These are phyloP conservation scores for Seira musarum DNA, from an alignment of 2,888 invertebrate species.

Conservation along the genomic window DNA sequence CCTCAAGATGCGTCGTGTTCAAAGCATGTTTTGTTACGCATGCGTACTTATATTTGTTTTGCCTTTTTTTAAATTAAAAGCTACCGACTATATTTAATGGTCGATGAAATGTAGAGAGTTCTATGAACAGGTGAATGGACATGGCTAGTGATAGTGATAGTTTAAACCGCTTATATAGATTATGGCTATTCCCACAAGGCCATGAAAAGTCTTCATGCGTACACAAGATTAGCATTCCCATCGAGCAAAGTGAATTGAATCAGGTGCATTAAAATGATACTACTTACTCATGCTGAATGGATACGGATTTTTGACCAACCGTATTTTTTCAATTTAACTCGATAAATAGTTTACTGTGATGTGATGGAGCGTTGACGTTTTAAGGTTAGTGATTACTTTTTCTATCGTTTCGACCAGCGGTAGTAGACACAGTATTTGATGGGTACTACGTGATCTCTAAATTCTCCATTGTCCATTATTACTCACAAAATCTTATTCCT, in stretches of 20 bases:
- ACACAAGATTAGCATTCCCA: neutral
- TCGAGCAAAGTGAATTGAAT: neutral
- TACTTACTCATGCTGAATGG: neutral
- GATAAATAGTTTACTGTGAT: neutral
- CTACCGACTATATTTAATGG: neutral
- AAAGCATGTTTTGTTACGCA: neutral
- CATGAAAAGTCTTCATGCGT: neutral
- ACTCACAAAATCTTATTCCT: neutral
- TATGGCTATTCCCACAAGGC: neutral
- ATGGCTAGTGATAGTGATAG: neutral
- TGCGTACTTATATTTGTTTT: neutral
- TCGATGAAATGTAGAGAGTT: neutral
- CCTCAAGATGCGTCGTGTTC: neutral
- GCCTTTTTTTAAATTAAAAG: neutral
- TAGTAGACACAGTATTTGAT: neutral
- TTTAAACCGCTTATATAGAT: neutral
- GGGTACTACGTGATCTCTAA: neutral
- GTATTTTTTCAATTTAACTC: neutral
- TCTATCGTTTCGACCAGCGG: neutral
- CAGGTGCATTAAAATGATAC: neutral
- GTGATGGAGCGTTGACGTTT: neutral
- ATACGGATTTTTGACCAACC: conserved; percentile 2
- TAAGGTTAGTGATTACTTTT: neutral
- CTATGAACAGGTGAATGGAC: neutral
- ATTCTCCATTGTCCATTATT: neutral